Base-by-base conservation (phyloP, 2,113 vertebrate species). In the Callionymus lyra region DNA sequence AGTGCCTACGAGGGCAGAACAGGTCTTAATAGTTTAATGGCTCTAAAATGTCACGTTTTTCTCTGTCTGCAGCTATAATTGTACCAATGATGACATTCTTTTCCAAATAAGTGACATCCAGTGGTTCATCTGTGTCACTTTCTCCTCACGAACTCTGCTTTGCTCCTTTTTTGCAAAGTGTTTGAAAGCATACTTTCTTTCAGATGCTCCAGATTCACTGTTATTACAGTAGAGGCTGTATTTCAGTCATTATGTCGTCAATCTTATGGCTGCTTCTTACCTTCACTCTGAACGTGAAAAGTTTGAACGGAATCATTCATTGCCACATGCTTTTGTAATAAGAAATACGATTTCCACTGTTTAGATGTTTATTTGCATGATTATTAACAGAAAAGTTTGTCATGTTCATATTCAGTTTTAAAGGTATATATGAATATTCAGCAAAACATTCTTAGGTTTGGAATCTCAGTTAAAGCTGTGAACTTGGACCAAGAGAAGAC, bases 21-120 rank as follows among this genome's bases (percentile, higher is more conserved):
- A 53, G 49, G 35, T 50, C 54, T 50, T 34, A 61, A 62, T 52
- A 31, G 37, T 53, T 65, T 71, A 65, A 77, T 61, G 61, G 56
- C 50, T 68, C 48, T 49, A 9, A 68, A 67, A 56, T 58, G 44
- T 41, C 45, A 44, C 47, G 34, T 56, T 49, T 53, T 52, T 31
- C 31, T 36, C 38, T 6, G 16, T 51, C 38, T 55, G 43, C 36
- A 21, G 39, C 35, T 57, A 2, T 31, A 58, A 60, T 65, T 19
- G 41, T 36, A 9, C 16, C 13, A 0, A 10, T 17, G 18, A 53
- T 41, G 62, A 57, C 44, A n/a, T 32, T 47, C 43, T 45, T 42
- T 43, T 53, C 27, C 13, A 6, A 38, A 31, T 10, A n/a, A 31
- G 34, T 14, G 44, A 45, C 58, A 35, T 38, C 38, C 32, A n/a